Evolutionary conservation across 2,113 vertebrate species (phyloP).

Genomic region (Pseudorectes ferrugineus): DNA sequence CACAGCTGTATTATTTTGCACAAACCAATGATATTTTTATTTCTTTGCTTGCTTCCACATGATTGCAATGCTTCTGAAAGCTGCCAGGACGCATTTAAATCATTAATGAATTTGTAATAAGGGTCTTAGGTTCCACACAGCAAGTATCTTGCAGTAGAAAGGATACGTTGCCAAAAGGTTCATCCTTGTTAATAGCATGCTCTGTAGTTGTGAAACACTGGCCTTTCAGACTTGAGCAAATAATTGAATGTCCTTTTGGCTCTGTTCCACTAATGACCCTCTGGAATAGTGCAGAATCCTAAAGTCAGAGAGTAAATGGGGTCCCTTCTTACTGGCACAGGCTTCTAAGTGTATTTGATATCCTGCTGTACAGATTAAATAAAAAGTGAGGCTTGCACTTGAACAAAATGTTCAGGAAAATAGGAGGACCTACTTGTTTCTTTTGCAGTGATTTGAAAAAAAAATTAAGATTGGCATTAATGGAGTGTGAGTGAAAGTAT

Average conservation of each 20-base stretch:
- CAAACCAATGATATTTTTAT: slow-evolving; percentile 37
- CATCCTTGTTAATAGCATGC: slow-evolving; percentile 44
- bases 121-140: slow-evolving; percentile 47
- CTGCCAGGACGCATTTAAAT: slow-evolving; percentile 74
- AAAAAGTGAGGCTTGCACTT: neutral
- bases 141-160: slow-evolving; percentile 47
- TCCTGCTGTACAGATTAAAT: neutral
- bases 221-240: slow-evolving; percentile 19
- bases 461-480: neutral
- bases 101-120: slow-evolving; percentile 69
- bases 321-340: neutral
- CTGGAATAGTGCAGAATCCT: slow-evolving; percentile 36
- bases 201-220: slow-evolving; percentile 3
- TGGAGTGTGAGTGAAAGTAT: neutral
- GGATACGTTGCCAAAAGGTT: slow-evolving; percentile 51
- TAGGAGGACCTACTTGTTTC: neutral
- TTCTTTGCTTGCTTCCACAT: slow-evolving; percentile 51
- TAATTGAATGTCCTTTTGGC: slow-evolving; percentile 65
- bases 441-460: neutral
- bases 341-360: neutral
- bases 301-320: slow-evolving; percentile 39
- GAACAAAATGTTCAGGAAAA: neutral
- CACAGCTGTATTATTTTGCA: slow-evolving; percentile 27
- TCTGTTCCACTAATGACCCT: slow-evolving; percentile 66
- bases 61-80: slow-evolving; percentile 56